Evolutionary conservation across 2,113 vertebrate genomes (phyloP).

Genomic region (Ceratotherium simum): DNA sequence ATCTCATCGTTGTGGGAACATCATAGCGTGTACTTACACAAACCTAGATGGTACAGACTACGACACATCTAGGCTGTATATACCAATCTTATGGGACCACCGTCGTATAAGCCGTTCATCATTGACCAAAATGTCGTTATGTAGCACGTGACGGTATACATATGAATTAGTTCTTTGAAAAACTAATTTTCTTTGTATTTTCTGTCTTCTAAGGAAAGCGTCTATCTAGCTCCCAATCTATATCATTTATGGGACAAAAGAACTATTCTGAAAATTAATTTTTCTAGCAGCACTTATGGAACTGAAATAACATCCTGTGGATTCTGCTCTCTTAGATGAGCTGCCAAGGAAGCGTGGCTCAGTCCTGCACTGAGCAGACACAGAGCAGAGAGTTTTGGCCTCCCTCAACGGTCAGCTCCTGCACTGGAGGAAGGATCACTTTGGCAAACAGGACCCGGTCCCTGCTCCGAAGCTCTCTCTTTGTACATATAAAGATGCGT

Average conservation of each 20-base stretch:
- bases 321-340: constrained; percentile 40
- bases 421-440: not conserved
- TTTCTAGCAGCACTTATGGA: constrained; percentile 30
- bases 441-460: not conserved
- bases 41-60: too few relatives aligned
- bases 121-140: too few relatives aligned
- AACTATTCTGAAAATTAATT: constrained; percentile 37
- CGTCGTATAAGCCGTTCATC: too few relatives aligned
- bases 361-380: not conserved
- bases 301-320: constrained; percentile 25
- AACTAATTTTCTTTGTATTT: constrained; percentile 27
- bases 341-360: not conserved
- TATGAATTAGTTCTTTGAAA: constrained; percentile 7
- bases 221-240: constrained; percentile 27
- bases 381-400: not conserved
- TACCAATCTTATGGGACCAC: too few relatives aligned
- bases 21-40: too few relatives aligned
- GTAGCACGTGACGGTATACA: not conserved
- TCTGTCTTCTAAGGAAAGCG: not conserved
- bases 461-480: not conserved
- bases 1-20: too few relatives aligned
- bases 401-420: not conserved
- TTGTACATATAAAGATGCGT: not conserved
- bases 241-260: not conserved
- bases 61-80: too few relatives aligned